Percentiles rank a stretch among this genome's conserved stretches.
These are phyloP conservation scores for Chironomus riparius DNA, from an alignment of 2,888 invertebrate species.

Conservation along the genomic window DNA sequence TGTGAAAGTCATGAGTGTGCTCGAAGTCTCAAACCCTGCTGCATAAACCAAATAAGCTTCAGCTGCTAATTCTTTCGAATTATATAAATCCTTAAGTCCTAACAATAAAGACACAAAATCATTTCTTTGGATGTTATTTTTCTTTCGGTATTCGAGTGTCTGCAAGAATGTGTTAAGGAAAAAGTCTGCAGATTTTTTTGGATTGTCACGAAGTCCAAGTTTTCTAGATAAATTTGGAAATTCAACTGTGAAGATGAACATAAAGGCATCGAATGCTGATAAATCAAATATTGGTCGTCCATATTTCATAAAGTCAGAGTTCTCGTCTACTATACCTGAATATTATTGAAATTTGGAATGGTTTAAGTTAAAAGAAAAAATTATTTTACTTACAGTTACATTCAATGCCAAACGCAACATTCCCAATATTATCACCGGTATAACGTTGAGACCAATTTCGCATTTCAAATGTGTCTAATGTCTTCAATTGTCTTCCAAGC, in stretches of 20 bases:
- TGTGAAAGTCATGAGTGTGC: neutral
- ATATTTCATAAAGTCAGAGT: neutral
- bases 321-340: neutral
- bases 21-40: neutral
- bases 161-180: neutral
- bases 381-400: slow-evolving; percentile 11
- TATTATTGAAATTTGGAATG: neutral
- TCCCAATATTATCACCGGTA: slow-evolving; percentile 31
- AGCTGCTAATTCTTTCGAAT: neutral
- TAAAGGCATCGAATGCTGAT: neutral
- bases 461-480: slow-evolving; percentile 26
- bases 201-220: neutral
- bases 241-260: neutral
- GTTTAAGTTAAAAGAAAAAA: neutral
- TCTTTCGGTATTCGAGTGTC: slow-evolving; percentile 7
- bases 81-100: neutral
- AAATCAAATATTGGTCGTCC: neutral
- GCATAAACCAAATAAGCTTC: neutral
- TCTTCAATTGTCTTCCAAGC: neutral
- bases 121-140: slow-evolving; percentile 5
- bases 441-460: slow-evolving; percentile 28
- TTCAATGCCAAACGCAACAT: slow-evolving; percentile 39
- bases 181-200: neutral
- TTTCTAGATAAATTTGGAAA: slow-evolving; percentile 3
- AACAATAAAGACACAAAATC: neutral